Conservation (phyloP, 2,797 vertebrate species). For the Salmo trutta region DNA sequence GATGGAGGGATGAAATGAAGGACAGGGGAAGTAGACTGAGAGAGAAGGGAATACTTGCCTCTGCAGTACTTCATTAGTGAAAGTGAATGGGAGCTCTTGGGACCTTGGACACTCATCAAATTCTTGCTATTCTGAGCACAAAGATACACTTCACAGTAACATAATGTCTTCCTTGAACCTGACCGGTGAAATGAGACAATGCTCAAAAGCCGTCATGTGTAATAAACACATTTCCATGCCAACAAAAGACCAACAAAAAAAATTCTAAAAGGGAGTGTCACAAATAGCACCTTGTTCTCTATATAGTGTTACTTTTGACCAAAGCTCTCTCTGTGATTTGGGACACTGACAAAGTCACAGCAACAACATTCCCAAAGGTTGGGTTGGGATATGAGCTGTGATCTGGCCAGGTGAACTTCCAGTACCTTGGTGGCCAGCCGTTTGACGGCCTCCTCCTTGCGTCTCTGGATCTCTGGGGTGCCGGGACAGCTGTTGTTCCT, state of each 20-base stretch:
- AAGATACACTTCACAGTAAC: not conserved
- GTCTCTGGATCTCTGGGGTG: constrained; percentile 78
- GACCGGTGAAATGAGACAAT: not conserved
- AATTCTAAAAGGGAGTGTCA: not conserved
- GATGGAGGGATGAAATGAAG: not conserved
- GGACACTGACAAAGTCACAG: not conserved
- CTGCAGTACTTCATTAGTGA: not conserved
- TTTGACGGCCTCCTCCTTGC: constrained; percentile 83
- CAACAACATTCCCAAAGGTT: not conserved
- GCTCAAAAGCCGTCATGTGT: not conserved
- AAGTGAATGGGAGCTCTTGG: not conserved
- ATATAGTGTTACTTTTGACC: not conserved
- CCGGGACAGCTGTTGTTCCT: constrained; percentile 72
- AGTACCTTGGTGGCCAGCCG: constrained; percentile 89
- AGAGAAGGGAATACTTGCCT: too few relatives aligned
- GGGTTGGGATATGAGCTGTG: not conserved
- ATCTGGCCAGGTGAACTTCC: not conserved
- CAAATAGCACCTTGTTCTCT: not conserved
- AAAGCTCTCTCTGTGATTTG: not conserved
- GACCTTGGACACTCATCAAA: not conserved
- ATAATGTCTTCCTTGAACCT: not conserved
- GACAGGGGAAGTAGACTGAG: not conserved
- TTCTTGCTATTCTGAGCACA: not conserved
- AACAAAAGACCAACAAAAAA: not conserved
- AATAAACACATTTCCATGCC: not conserved